A percentile compares a stretch with the other conserved stretches of the same genome.
These are phyloP conservation scores for Platycnemis pennipes DNA, from an alignment of 2,888 invertebrate species.

Conservation along the genomic window DNA sequence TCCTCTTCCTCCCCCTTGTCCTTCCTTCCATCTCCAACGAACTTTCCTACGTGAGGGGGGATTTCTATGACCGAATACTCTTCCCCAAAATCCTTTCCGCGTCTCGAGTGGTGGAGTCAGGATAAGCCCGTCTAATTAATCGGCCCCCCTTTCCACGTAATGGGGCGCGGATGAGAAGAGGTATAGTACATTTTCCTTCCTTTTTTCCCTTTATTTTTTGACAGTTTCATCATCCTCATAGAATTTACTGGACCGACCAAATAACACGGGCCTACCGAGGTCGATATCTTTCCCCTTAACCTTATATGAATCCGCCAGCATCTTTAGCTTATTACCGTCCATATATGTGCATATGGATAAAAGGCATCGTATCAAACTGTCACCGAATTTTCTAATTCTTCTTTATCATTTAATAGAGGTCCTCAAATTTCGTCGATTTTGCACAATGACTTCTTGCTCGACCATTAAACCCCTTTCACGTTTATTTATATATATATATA, in stretches of 20 bases:
- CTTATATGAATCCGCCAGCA: too few species aligned
- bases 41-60: background rate
- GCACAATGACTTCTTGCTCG: too few species aligned
- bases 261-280: background rate
- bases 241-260: background rate
- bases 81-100: background rate
- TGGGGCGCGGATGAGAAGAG: background rate
- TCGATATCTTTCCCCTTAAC: background rate
- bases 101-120: background rate
- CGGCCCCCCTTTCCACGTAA: background rate
- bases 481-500: too few species aligned
- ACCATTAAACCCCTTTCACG: too few species aligned
- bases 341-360: too few species aligned
- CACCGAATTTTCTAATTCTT: too few species aligned
- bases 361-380: too few species aligned
- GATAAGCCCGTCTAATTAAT: conserved; percentile 21
- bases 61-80: background rate
- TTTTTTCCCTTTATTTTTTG: background rate
- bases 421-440: too few species aligned
- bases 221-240: background rate
- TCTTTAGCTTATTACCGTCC: too few species aligned
- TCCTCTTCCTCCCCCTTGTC: background rate
- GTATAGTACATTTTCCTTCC: background rate
- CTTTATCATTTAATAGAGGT: too few species aligned
- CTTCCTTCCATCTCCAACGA: background rate